phyloP scores from a whole-genome alignment of 2,113 vertebrate species.

The Scolopax mira region DNA sequence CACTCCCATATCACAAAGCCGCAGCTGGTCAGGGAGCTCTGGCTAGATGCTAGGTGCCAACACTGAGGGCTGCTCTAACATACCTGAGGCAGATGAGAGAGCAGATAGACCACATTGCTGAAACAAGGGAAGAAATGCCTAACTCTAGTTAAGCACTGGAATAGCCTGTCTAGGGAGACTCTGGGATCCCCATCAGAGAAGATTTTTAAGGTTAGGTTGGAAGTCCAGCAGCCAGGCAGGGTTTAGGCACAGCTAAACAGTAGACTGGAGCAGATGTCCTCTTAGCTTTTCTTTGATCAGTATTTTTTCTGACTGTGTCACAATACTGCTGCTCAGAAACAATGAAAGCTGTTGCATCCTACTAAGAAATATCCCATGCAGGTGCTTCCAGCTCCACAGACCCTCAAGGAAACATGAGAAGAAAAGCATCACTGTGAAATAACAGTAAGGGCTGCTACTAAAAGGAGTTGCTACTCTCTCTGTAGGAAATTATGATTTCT shows the following conservation, averaged over 20 bases:
- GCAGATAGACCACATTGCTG: neutral
- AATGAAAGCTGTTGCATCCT: neutral
- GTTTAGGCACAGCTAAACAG: neutral
- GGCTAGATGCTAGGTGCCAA: neutral
- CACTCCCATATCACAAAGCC: neutral
- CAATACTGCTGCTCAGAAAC: neutral
- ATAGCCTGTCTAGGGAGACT: neutral
- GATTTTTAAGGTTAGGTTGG: neutral
- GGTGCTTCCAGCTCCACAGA: neutral
- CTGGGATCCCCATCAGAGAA: neutral
- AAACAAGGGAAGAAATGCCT: neutral
- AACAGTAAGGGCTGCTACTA: neutral
- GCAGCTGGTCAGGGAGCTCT: accelerated
- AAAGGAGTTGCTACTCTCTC: neutral
- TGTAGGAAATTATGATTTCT: neutral
- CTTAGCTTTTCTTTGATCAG: neutral
- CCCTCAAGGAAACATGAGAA: neutral
- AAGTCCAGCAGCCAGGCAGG: neutral
- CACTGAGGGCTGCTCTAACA: neutral
- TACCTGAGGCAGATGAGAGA: neutral
- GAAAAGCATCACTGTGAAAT: neutral
- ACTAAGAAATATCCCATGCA: neutral
- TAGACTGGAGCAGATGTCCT: neutral
- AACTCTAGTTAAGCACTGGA: neutral
- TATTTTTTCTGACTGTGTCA: neutral